These are phyloP conservation scores for Sakesphorus luctuosus DNA, from an alignment of 2,113 vertebrate genomes.

Conservation along the genomic window DNA sequence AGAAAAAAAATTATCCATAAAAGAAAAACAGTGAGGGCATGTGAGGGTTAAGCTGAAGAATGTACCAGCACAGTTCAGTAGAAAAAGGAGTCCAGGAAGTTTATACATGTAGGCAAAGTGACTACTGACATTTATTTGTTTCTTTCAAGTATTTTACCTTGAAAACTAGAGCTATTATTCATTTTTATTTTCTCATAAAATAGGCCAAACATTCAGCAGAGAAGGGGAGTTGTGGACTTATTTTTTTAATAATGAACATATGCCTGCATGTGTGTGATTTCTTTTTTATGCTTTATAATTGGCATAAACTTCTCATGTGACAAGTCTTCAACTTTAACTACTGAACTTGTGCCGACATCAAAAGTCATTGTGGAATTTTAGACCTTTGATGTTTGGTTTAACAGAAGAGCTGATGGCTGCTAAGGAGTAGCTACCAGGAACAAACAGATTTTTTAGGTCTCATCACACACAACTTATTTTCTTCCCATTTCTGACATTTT, in stretches of 20 bases:
- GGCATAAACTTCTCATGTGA: slow-evolving; percentile 44
- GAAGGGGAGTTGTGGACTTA: neutral
- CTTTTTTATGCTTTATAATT: slow-evolving; percentile 50
- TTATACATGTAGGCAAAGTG: neutral
- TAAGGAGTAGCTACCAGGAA: slow-evolving; percentile 45
- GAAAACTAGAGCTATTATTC: slow-evolving; percentile 36
- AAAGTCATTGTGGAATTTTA: slow-evolving; percentile 64
- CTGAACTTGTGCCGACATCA: slow-evolving; percentile 43
- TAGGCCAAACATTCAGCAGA: neutral
- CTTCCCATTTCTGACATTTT: slow-evolving; percentile 26
- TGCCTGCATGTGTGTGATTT: slow-evolving; percentile 25
- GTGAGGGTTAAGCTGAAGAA: slow-evolving; percentile 23
- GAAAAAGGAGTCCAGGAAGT: neutral
- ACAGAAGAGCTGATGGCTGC: slow-evolving; percentile 48
- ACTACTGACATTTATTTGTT: neutral
- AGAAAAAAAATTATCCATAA: neutral
- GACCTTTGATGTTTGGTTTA: slow-evolving; percentile 64
- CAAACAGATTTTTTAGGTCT: slow-evolving; percentile 66
- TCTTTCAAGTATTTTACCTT: slow-evolving; percentile 43
- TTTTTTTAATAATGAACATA: slow-evolving; percentile 53
- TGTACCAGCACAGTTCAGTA: neutral
- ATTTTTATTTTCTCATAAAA: slow-evolving; percentile 55
- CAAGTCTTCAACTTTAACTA: slow-evolving; percentile 56
- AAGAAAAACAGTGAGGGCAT: neutral
- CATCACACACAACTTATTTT: slow-evolving; percentile 38